phyloP scores from a whole-genome alignment of 1,140 invertebrate species.

The Coenobita brevimanus region DNA sequence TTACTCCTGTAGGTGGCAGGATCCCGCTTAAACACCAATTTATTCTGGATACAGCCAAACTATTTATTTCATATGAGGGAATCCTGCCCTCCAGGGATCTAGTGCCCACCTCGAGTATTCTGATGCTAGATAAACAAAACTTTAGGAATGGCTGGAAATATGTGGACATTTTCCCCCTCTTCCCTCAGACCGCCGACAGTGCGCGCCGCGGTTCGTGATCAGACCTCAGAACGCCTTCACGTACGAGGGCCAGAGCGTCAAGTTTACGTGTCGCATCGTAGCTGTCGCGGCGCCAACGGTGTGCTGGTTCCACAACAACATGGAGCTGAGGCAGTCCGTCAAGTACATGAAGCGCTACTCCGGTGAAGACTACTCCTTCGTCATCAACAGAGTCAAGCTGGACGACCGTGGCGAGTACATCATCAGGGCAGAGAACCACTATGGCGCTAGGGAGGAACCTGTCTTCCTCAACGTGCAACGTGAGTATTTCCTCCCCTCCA shows the following conservation, averaged over 20 bases:
- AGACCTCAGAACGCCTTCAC: constrained; percentile 95
- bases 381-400: constrained; percentile 95
- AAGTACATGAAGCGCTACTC: constrained; percentile 99
- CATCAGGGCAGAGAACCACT: constrained; percentile 97
- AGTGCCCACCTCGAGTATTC: too few relatives aligned
- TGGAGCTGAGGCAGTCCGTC: constrained; percentile 95
- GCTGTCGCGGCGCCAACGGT: constrained; percentile 94
- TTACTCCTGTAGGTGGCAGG: too few relatives aligned
- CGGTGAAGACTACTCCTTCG: constrained; percentile 97
- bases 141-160: too few relatives aligned
- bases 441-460: constrained; percentile 95
- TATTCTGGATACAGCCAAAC: too few relatives aligned
- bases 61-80: too few relatives aligned
- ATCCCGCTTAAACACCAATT: too few relatives aligned
- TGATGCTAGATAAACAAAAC: too few relatives aligned
- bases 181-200: constrained; percentile 92
- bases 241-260: constrained; percentile 97
- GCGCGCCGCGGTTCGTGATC: constrained; percentile 97
- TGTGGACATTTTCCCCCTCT: too few relatives aligned
- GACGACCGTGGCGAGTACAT: constrained; percentile 98
- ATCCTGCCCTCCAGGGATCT: too few relatives aligned
- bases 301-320: constrained; percentile 95
- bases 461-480: constrained; percentile 97
- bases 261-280: constrained; percentile 97
- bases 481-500: constrained; percentile 45